Evolutionary conservation across 2,888 invertebrate species (phyloP), one percentile per base, ranked within the genome.

Genomic region (Schizotus pectinicornis): DNA sequence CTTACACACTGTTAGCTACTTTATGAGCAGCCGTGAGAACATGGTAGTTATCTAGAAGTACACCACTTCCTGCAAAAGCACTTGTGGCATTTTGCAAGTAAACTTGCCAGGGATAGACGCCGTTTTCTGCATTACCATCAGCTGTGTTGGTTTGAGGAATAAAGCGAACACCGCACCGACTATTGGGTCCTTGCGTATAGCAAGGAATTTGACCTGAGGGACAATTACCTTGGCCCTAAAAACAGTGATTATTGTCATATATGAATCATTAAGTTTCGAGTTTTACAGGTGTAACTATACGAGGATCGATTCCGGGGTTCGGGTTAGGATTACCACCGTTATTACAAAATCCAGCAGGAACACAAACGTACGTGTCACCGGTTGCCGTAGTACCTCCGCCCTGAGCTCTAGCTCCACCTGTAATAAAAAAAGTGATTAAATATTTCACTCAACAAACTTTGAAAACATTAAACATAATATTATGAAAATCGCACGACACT

Each of bases 21-120:
- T 89, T 87, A 75, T 91, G 91, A 6, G 90, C 90, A 0, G 88
- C 89, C 0, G 92, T 91, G 7, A 91, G 72, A 3, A 92, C 84
- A 74, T 90, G 87, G 13, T 82, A 80, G n/a, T 81, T 80, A 67
- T 87, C 85, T 39, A 92, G 83, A 2, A 92, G 80, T 1, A 87
- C 89, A 6, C 90, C 91, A 34, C 90, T 89, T 14, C 90, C 91
- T 35, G 90, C 79, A 71, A 88, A 91, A 6, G 43, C 8, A 56
- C 67, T 64, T 3, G 74, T 75, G 48, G 71, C 69, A 56, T 75
- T 75, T 14, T 63, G 64, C 9, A 78, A 51, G 38, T 69, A 76
- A 50, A 86, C 88, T 81, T 87, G 87, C 91, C 91, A 91, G 1
- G 91, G 91, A 77, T 85, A 89, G 66, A 87, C 87, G 8, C 90